phyloP scores from a whole-genome alignment of 2,113 vertebrate genomes.

The Hiodon tergisus region DNA sequence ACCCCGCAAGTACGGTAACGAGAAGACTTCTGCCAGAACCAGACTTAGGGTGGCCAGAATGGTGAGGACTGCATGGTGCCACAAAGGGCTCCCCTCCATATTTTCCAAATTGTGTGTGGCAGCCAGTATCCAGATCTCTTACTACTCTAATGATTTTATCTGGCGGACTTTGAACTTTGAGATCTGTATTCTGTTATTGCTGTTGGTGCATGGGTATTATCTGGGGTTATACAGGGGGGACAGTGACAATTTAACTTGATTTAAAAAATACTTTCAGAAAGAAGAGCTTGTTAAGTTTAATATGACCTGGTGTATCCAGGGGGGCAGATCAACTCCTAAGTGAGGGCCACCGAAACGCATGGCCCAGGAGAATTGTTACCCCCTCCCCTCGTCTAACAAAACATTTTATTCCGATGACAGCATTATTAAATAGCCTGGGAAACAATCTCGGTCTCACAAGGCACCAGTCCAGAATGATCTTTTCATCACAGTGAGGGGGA shows the following conservation, averaged over 20 bases:
- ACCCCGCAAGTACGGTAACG: background rate
- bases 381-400: too few relatives aligned
- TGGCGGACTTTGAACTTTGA: constrained; percentile 39
- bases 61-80: constrained; percentile 30
- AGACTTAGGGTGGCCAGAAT: constrained; percentile 32
- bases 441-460: too few relatives aligned
- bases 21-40: constrained; percentile 24
- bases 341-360: too few relatives aligned
- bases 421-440: too few relatives aligned
- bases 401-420: too few relatives aligned
- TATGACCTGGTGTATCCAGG: background rate
- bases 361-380: too few relatives aligned
- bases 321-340: background rate
- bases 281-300: background rate
- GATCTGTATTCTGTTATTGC: background rate
- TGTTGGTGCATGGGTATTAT: background rate
- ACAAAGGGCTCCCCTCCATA: background rate
- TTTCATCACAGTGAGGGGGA: too few relatives aligned
- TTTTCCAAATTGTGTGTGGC: background rate
- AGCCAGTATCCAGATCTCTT: background rate
- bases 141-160: background rate
- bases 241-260: too few relatives aligned
- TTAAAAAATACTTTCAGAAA: too few relatives aligned
- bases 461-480: too few relatives aligned
- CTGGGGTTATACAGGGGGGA: too few relatives aligned